Percentiles rank a stretch among this genome's conserved stretches.
Conservation (phyloP, 2,888 invertebrate genomes). For the Protophormia terraenovae region DNA sequence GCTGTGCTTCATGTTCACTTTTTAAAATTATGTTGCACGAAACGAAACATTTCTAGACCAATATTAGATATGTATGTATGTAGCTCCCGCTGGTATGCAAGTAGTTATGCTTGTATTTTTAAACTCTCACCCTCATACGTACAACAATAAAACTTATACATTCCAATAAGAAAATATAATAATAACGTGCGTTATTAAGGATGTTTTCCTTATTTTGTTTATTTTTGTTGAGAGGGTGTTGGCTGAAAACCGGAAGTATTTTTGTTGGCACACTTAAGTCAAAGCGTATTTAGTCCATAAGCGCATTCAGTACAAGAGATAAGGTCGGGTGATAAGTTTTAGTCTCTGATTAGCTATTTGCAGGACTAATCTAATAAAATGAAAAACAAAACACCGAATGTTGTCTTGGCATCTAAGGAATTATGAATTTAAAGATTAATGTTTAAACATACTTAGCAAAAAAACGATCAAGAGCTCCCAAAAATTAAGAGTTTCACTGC, state of each 20-base stretch:
- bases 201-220: conserved; percentile 13
- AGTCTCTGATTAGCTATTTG: background rate
- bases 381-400: too few relatives aligned
- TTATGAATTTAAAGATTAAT: too few relatives aligned
- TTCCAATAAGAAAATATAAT: background rate
- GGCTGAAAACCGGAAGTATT: conserved; percentile 22
- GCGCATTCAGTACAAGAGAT: background rate
- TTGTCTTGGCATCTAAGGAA: too few relatives aligned
- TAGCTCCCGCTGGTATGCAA: background rate
- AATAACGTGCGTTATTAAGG: conserved; percentile 50
- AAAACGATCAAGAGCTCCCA: too few relatives aligned
- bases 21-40: conserved; percentile 17
- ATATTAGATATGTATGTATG: background rate
- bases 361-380: too few relatives aligned
- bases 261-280: conserved; percentile 17
- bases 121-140: background rate
- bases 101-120: background rate
- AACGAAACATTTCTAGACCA: conserved; percentile 2
- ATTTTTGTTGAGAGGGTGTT: conserved; percentile 7
- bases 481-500: too few relatives aligned
- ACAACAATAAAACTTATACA: too few relatives aligned
- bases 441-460: too few relatives aligned
- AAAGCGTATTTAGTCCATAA: conserved; percentile 8
- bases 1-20: conserved; percentile 31
- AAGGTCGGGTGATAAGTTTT: background rate